A percentile compares a stretch with the other conserved stretches of the same genome.
Conservation (phyloP, 2,888 invertebrate species). For the Aradus depressus region DNA sequence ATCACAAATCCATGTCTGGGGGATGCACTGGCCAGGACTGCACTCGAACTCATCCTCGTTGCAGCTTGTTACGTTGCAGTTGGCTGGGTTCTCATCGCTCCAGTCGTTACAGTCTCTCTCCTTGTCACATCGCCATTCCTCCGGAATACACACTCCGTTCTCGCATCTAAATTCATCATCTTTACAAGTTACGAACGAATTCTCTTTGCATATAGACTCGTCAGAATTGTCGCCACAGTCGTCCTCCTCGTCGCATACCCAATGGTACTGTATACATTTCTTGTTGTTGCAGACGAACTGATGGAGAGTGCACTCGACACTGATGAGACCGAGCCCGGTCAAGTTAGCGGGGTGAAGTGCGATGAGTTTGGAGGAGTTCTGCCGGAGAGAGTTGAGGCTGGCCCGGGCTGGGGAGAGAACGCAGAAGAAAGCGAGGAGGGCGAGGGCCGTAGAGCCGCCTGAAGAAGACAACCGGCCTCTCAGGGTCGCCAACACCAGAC, state of each 20-base stretch:
- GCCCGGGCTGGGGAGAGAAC: too few relatives aligned
- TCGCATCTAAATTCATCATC: slow-evolving; percentile 62
- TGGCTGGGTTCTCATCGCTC: slow-evolving; percentile 60
- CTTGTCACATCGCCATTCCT: slow-evolving; percentile 72
- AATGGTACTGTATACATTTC: slow-evolving; percentile 61
- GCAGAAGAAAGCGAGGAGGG: too few relatives aligned
- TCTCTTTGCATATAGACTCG: slow-evolving; percentile 49
- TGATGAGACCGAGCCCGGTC: too few relatives aligned
- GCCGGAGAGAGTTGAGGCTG: too few relatives aligned
- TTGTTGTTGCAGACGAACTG: slow-evolving; percentile 64
- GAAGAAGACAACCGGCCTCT: too few relatives aligned
- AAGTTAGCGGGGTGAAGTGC: too few relatives aligned
- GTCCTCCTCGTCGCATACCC: slow-evolving; percentile 63
- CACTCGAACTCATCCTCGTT: slow-evolving; percentile 44
- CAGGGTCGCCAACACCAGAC: too few relatives aligned
- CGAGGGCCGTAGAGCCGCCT: too few relatives aligned
- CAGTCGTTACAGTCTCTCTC: slow-evolving; percentile 72
- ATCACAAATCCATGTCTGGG: slow-evolving; percentile 58
- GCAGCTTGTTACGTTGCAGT: slow-evolving; percentile 12
- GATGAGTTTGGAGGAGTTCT: too few relatives aligned
- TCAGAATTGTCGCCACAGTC: slow-evolving; percentile 77
- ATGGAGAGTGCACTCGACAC: slow-evolving; percentile 45
- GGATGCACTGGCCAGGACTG: slow-evolving; percentile 52
- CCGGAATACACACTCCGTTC: slow-evolving; percentile 59
- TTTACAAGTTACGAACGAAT: slow-evolving; percentile 46